A percentile compares a stretch with the other conserved stretches of the same genome.
phyloP scores from a whole-genome alignment of 2,113 vertebrate species.

The Vidua chalybeata region DNA sequence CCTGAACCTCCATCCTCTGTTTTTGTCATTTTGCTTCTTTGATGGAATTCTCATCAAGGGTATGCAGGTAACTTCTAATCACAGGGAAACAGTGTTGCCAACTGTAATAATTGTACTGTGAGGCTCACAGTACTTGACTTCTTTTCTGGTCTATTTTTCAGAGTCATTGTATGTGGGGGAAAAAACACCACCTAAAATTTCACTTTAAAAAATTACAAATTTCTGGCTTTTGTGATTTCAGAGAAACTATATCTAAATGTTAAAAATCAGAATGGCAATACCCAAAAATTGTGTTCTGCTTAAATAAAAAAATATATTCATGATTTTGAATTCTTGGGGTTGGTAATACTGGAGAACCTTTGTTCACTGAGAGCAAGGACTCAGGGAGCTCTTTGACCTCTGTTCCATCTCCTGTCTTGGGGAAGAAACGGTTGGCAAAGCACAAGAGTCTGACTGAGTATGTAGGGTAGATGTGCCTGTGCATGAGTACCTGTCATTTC shows the following conservation, averaged over 20 bases:
- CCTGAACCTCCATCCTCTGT: background rate
- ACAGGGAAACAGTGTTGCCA: background rate
- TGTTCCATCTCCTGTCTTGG: background rate
- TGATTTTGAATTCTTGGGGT: background rate
- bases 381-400: background rate
- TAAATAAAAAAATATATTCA: background rate
- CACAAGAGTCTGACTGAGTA: background rate
- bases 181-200: background rate
- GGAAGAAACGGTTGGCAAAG: background rate
- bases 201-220: accelerated
- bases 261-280: background rate
- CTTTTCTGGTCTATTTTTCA: background rate
- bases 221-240: background rate
- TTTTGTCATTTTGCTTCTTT: slow-evolving; percentile 13
- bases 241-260: background rate
- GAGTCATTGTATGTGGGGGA: background rate
- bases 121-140: background rate
- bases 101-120: background rate
- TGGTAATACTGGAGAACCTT: background rate
- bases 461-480: background rate
- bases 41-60: background rate
- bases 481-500: background rate
- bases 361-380: background rate
- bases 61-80: background rate
- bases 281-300: background rate